phyloP scores from a whole-genome alignment of 2,113 vertebrate genomes.

The Fulmarus glacialis region DNA sequence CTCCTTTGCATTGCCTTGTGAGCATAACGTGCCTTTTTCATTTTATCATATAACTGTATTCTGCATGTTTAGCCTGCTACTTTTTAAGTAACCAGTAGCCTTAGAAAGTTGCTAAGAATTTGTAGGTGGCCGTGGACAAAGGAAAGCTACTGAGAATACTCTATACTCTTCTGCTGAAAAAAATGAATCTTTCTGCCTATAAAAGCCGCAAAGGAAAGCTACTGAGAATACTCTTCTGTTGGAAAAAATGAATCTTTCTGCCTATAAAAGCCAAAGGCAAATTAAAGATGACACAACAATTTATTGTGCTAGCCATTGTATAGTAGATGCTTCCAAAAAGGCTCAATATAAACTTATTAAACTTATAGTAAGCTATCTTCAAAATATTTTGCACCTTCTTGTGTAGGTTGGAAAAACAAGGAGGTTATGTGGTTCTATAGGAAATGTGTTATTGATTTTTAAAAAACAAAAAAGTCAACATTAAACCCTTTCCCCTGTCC shows the following conservation, averaged over 20 bases:
- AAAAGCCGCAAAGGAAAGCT: background rate
- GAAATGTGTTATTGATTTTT: background rate
- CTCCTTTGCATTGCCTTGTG: background rate
- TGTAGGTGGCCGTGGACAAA: background rate
- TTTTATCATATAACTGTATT: background rate
- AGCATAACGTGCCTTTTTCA: background rate
- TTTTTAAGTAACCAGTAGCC: background rate
- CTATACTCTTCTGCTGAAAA: background rate
- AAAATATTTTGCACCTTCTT: background rate
- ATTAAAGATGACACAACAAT: too few relatives aligned
- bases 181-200: background rate
- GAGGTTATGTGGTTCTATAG: background rate
- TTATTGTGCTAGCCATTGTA: background rate
- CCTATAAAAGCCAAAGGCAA: background rate
- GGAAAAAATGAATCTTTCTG: background rate
- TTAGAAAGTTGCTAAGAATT: background rate
- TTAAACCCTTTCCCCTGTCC: background rate
- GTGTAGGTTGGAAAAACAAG: background rate
- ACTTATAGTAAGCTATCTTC: background rate
- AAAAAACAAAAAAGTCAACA: background rate
- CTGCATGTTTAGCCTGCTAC: background rate
- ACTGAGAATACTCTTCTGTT: background rate
- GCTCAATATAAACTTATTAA: background rate
- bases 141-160: background rate
- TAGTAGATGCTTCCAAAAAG: background rate